A percentile compares a stretch with the other conserved stretches of the same genome.
Evolutionary conservation across 1,140 invertebrate genomes (phyloP).

Genomic region (Drosophila gunungcola): DNA sequence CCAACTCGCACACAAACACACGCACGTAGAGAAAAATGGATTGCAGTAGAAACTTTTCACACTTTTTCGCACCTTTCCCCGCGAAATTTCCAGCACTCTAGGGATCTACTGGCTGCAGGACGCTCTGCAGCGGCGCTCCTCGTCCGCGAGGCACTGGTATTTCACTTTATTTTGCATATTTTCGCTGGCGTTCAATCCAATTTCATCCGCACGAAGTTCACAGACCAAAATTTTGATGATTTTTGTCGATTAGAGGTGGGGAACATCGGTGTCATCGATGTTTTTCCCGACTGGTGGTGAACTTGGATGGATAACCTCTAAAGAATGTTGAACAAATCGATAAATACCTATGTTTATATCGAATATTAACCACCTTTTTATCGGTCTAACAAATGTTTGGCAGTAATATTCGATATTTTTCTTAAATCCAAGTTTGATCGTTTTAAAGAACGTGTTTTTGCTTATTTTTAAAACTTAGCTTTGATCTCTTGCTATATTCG

Average conservation of each 20-base stretch:
- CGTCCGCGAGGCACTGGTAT: slow-evolving; percentile 58
- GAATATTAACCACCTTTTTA: no score
- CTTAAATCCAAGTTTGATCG: no score
- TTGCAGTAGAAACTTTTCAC: slow-evolving; percentile 81
- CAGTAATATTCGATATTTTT: no score
- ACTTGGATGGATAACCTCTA: no score
- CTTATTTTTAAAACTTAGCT: no score
- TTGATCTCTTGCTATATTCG: no score
- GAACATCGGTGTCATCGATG: neutral
- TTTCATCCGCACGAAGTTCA: slow-evolving; percentile 23
- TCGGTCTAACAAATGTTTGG: no score
- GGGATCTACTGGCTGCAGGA: slow-evolving; percentile 9
- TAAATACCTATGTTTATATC: no score
- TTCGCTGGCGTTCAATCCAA: slow-evolving; percentile 43
- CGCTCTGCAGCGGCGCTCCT: slow-evolving; percentile 28
- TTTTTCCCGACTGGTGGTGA: no score
- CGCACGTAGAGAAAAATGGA: slow-evolving; percentile 79
- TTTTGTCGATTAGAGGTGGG: slow-evolving; percentile 4
- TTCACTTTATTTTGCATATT: slow-evolving; percentile 70
- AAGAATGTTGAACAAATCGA: no score
- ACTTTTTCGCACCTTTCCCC: slow-evolving; percentile 53
- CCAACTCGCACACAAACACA: slow-evolving; percentile 33
- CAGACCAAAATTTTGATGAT: neutral
- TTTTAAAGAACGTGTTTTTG: no score
- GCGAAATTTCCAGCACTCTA: slow-evolving; percentile 11